Percentiles rank a stretch among this genome's conserved stretches.
Evolutionary conservation across 2,797 vertebrate species (phyloP).

Genomic region (Fratercula arctica): DNA sequence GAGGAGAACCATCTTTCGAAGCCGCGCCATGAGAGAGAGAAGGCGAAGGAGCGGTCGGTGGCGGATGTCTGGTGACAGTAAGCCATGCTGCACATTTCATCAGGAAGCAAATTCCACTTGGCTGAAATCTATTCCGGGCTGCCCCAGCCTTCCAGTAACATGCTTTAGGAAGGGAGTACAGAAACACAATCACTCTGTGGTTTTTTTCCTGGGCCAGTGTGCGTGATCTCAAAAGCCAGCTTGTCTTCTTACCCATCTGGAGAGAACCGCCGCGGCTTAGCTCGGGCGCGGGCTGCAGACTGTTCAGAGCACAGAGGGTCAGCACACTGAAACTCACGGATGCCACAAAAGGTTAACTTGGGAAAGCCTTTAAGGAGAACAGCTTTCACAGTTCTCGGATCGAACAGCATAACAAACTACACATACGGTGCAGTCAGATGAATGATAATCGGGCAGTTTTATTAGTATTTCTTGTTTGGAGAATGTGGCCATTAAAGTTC

Average conservation of each 20-base stretch:
- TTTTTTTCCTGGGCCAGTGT: background rate
- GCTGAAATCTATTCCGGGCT: background rate
- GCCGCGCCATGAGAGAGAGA: background rate
- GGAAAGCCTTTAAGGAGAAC: constrained; percentile 19
- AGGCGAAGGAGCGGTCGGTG: background rate
- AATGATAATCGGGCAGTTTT: background rate
- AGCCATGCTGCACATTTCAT: background rate
- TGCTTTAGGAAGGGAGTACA: background rate
- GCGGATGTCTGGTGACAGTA: background rate
- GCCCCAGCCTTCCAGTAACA: background rate
- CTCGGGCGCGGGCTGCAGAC: constrained; percentile 2
- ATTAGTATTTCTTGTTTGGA: background rate
- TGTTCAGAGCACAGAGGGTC: constrained; percentile 44
- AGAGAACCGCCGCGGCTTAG: background rate
- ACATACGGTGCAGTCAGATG: background rate
- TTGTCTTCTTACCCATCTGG: constrained; percentile 63
- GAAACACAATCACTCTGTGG: background rate
- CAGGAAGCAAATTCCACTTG: constrained; percentile 10
- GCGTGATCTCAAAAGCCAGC: constrained; percentile 57
- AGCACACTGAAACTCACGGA: constrained; percentile 47
- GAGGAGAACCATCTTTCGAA: background rate
- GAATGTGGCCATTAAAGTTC: background rate
- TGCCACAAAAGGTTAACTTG: constrained; percentile 44
- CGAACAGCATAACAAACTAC: constrained; percentile 16
- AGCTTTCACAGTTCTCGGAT: background rate